Evolutionary conservation across 2,888 invertebrate species (phyloP).

Genomic region (Minunthozetes semirufus): DNA sequence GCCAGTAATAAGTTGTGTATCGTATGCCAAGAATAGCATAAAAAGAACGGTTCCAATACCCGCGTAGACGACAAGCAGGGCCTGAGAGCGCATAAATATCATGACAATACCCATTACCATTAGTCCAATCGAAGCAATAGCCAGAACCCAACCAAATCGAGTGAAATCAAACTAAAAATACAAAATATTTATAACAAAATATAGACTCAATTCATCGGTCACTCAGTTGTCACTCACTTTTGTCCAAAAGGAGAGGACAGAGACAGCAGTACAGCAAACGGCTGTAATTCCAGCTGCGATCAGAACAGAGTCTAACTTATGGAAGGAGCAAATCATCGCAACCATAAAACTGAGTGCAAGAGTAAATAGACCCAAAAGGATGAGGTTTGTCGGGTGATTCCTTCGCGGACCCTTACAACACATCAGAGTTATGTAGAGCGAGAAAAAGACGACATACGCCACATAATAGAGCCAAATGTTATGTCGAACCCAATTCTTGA

Average conservation of each 20-base stretch:
- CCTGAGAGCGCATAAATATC: not conserved
- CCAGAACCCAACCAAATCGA: not conserved
- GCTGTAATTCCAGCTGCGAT: slow-evolving; percentile 22
- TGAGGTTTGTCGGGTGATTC: slow-evolving; percentile 35
- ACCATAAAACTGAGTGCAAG: slow-evolving; percentile 3
- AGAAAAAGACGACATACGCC: slow-evolving; percentile 30
- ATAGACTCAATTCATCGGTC: not conserved
- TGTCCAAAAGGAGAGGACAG: slow-evolving; percentile 17
- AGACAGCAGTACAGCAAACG: slow-evolving; percentile 14
- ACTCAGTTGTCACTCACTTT: not conserved
- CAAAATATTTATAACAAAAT: not conserved
- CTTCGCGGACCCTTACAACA: slow-evolving; percentile 37
- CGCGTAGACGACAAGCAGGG: not conserved
- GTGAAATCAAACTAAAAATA: slow-evolving; percentile 23
- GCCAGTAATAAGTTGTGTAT: slow-evolving; percentile 29
- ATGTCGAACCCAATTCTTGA: slow-evolving; percentile 7
- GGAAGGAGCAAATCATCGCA: slow-evolving; percentile 14
- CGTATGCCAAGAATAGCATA: slow-evolving; percentile 24
- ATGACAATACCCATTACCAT: slow-evolving; percentile 9
- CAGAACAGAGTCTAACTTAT: not conserved
- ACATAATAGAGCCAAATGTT: slow-evolving; percentile 1
- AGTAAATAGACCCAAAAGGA: slow-evolving; percentile 36
- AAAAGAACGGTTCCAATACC: slow-evolving; percentile 14
- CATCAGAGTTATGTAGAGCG: slow-evolving; percentile 36
- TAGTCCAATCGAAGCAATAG: not conserved